These are phyloP conservation scores for Hyles euphorbiae DNA, from an alignment of 1,140 invertebrate species.

Conservation along the genomic window DNA sequence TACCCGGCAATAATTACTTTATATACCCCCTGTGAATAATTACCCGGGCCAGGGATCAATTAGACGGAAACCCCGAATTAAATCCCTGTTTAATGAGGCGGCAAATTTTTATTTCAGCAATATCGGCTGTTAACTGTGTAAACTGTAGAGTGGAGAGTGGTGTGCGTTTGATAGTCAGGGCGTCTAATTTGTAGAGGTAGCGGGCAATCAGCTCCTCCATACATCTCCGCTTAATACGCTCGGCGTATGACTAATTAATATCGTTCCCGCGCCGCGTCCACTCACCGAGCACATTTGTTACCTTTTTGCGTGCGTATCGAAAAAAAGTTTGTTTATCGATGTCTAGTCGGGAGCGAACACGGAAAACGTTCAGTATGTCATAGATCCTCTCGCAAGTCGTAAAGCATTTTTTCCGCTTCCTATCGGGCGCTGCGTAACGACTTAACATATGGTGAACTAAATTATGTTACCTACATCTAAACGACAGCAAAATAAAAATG, in stretches of 20 bases:
- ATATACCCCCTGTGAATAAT: conserved; percentile 68
- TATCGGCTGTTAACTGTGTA: conserved; percentile 7
- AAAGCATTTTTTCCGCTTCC: conserved; percentile 70
- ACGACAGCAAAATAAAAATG: conserved; percentile 73
- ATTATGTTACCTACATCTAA: conserved; percentile 71
- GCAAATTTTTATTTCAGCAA: conserved; percentile 37
- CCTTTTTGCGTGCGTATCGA: conserved; percentile 36
- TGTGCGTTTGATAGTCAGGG: no score
- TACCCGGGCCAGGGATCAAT: conserved; percentile 60
- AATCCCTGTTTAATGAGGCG: conserved; percentile 47
- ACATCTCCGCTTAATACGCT: no score
- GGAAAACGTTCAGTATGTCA: conserved; percentile 52
- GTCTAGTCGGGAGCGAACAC: conserved; percentile 36
- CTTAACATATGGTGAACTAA: conserved; percentile 71
- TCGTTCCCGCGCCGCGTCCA: conserved; percentile 32
- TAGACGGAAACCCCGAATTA: conserved; percentile 56
- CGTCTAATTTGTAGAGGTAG: no score
- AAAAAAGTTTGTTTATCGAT: conserved; percentile 38
- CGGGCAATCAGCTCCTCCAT: no score
- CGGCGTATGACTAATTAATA: conserved; percentile 31
- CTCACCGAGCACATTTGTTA: conserved; percentile 45
- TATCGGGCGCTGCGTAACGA: conserved; percentile 55
- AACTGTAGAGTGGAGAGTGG: neutral
- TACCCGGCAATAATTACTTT: conserved; percentile 65
- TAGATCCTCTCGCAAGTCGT: conserved; percentile 59